Evolutionary conservation across 1,140 invertebrate species (phyloP).

Genomic region (Plodia interpunctella): DNA sequence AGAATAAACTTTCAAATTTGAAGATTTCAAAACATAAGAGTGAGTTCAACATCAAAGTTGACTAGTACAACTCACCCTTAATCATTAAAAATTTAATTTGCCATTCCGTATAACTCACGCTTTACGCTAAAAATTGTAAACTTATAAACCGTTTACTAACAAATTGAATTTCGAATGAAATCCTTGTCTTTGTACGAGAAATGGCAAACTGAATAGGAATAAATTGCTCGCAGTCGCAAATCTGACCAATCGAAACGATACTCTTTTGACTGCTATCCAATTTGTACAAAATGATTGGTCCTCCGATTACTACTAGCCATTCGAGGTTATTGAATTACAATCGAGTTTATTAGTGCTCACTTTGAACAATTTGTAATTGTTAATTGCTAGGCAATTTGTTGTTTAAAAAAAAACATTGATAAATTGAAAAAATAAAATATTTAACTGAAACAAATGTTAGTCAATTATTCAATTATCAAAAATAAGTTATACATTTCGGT

Average conservation of each 20-base stretch:
- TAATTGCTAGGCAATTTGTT: not conserved
- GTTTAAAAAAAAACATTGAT: too few species aligned
- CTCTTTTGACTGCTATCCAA: slow-evolving; percentile 31
- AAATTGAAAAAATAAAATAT: too few species aligned
- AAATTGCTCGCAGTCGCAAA: slow-evolving; percentile 28
- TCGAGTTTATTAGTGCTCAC: not conserved
- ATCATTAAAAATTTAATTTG: too few species aligned
- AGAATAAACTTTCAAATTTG: too few species aligned
- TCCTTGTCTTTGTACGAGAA: slow-evolving; percentile 13
- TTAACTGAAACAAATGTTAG: too few species aligned
- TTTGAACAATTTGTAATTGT: not conserved
- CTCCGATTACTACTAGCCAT: slow-evolving; percentile 13
- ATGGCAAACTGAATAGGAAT: slow-evolving; percentile 19
- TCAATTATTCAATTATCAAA: too few species aligned
- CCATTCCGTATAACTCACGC: too few species aligned
- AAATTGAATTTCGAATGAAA: slow-evolving; percentile 6
- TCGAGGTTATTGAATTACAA: not conserved
- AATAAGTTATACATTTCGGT: too few species aligned
- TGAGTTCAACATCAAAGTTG: too few species aligned
- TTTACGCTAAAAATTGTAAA: not conserved
- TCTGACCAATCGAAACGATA: slow-evolving; percentile 28
- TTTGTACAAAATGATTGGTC: slow-evolving; percentile 27
- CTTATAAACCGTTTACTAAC: slow-evolving; percentile 2
- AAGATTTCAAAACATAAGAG: too few species aligned
- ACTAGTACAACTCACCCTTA: too few species aligned